phyloP scores from a whole-genome alignment of 2,888 invertebrate genomes.

The Aleiodes leptofemur region DNA sequence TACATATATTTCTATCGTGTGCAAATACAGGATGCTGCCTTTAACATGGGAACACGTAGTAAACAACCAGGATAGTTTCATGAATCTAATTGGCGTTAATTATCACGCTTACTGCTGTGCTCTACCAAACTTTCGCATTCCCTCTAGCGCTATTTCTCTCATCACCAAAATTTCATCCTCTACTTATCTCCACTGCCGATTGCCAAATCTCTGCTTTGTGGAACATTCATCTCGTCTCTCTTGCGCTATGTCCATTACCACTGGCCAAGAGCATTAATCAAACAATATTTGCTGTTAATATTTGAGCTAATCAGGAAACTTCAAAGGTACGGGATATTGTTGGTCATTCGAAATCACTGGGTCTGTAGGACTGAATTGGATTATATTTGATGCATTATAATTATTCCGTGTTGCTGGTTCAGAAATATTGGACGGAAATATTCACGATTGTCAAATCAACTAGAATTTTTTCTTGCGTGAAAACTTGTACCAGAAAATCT shows the following conservation, averaged over 20 bases:
- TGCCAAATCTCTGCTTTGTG: conserved; percentile 51
- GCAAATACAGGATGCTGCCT: conserved; percentile 17
- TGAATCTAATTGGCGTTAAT: conserved; percentile 72
- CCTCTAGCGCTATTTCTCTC: conserved; percentile 44
- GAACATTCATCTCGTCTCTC: conserved; percentile 47
- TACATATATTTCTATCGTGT: background rate
- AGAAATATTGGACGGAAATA: background rate
- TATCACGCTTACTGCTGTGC: conserved; percentile 71
- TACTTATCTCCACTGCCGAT: conserved; percentile 35
- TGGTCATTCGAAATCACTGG: background rate
- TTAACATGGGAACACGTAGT: conserved; percentile 37
- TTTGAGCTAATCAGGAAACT: conserved; percentile 71
- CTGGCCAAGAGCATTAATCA: conserved; percentile 65
- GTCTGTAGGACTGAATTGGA: too few relatives aligned
- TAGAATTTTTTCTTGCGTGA: too few relatives aligned
- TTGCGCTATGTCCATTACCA: conserved; percentile 39
- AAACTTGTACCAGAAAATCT: too few relatives aligned
- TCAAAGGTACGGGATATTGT: conserved; percentile 55
- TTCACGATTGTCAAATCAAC: too few relatives aligned
- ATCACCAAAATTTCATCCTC: conserved; percentile 45
- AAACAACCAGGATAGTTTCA: conserved; percentile 57
- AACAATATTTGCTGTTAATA: conserved; percentile 74
- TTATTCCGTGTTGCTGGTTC: background rate
- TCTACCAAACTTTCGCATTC: conserved; percentile 48
- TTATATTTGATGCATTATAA: too few relatives aligned